These are phyloP conservation scores for Euspilapteryx auroguttella DNA, from an alignment of 2,888 invertebrate species.

Conservation along the genomic window DNA sequence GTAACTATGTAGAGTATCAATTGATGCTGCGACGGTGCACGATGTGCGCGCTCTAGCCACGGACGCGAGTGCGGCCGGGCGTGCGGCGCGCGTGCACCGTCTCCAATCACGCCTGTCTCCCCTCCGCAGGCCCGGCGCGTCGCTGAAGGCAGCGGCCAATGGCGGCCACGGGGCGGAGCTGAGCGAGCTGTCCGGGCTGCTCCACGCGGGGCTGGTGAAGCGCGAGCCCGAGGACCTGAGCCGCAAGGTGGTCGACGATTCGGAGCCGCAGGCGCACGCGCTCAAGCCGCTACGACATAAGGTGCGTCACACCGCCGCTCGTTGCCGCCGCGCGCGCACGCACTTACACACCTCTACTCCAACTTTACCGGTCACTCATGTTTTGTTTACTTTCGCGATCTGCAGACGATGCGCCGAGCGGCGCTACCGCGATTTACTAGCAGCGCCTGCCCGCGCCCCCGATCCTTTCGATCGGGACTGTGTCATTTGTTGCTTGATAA, in stretches of 20 bases:
- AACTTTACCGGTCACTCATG: conserved; percentile 56
- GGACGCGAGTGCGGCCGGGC: conserved; percentile 28
- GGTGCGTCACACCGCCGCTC: conserved; percentile 62
- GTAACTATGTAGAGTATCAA: too few species aligned
- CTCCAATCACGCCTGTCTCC: conserved; percentile 52
- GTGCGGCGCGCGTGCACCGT: conserved; percentile 22
- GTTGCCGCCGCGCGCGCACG: conserved; percentile 59
- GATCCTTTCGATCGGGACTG: too few species aligned
- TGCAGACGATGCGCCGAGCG: conserved; percentile 57
- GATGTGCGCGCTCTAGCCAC: too few species aligned
- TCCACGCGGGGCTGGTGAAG: conserved; percentile 72
- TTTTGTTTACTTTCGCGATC: conserved; percentile 54
- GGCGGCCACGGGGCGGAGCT: conserved; percentile 70
- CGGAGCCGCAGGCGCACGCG: conserved; percentile 63
- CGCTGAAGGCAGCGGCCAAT: conserved; percentile 69
- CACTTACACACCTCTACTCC: conserved; percentile 42
- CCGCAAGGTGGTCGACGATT: conserved; percentile 67
- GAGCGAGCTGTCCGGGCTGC: conserved; percentile 63
- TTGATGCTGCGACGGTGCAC: too few species aligned
- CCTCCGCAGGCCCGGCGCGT: conserved; percentile 65
- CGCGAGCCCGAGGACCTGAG: conserved; percentile 83
- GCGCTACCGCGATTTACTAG: conserved; percentile 59
- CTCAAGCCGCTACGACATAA: conserved; percentile 66
- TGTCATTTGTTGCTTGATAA: too few species aligned
- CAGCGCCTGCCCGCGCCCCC: conserved; percentile 64